These are phyloP conservation scores for Sebastes matsubarae DNA, from an alignment of 2,797 vertebrate species.

Conservation along the genomic window DNA sequence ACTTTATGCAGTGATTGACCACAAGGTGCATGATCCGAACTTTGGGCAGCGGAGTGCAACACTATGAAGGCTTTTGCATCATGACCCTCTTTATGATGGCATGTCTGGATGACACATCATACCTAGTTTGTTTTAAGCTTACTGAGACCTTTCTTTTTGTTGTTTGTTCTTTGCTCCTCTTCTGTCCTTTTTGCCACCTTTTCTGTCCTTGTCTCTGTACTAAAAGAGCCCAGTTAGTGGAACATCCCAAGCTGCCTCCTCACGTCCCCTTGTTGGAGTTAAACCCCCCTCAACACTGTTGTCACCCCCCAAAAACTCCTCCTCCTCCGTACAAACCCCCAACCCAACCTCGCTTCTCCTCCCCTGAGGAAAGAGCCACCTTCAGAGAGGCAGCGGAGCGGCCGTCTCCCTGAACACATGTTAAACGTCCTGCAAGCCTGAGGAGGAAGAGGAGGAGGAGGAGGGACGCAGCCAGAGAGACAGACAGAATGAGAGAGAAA, in stretches of 20 bases:
- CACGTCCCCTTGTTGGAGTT: conserved; percentile 57
- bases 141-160: neutral
- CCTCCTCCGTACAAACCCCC: conserved; percentile 53
- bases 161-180: neutral
- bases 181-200: conserved; percentile 1
- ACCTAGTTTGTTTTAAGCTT: neutral
- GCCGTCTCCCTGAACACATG: conserved; percentile 76
- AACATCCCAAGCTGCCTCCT: conserved; percentile 65
- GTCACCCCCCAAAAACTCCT: conserved; percentile 46
- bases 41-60: neutral
- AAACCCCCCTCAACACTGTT: conserved; percentile 52
- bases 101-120: neutral
- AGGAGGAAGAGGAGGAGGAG: conserved; percentile 54
- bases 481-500: conserved; percentile 6
- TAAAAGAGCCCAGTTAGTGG: conserved; percentile 51
- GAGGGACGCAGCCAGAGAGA: conserved; percentile 38
- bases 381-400: conserved; percentile 64
- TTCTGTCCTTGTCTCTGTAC: neutral
- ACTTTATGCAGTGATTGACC: neutral
- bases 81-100: neutral
- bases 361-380: conserved; percentile 80
- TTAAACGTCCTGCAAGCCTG: conserved; percentile 73
- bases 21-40: neutral
- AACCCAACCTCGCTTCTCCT: conserved; percentile 50
- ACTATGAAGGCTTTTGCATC: neutral